A percentile compares a stretch with the other conserved stretches of the same genome.
These are phyloP conservation scores for Cebidichthys violaceus DNA, from an alignment of 2,113 vertebrate species.

Conservation along the genomic window DNA sequence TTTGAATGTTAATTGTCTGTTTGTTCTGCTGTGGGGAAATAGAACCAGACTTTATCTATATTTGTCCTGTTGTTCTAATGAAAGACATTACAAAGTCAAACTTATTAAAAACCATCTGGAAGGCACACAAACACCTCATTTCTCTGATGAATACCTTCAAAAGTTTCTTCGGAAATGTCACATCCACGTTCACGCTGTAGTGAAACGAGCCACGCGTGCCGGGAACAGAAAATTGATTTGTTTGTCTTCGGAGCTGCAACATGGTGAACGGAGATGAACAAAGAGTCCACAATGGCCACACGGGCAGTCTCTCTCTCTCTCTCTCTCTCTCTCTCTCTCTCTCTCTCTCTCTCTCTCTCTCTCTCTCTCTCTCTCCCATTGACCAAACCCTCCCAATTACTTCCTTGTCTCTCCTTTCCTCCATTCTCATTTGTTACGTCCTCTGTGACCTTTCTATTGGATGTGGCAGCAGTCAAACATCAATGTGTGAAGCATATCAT, in stretches of 20 bases:
- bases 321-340: constrained; percentile 35
- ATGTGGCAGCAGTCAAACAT: constrained; percentile 68
- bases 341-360: constrained; percentile 33
- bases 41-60: background rate
- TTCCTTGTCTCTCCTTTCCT: constrained; percentile 55
- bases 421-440: constrained; percentile 69
- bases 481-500: constrained; percentile 52
- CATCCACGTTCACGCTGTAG: background rate
- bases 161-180: constrained; percentile 32
- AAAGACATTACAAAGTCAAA: background rate
- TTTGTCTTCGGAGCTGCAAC: constrained; percentile 8
- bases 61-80: constrained; percentile 1
- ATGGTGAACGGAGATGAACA: constrained; percentile 19
- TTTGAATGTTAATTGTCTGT: background rate
- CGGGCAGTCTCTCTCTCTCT: constrained; percentile 21
- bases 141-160: background rate
- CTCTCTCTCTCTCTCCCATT: constrained; percentile 33
- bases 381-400: constrained; percentile 63
- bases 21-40: background rate
- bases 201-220: constrained; percentile 7
- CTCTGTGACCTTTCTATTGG: constrained; percentile 77
- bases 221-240: constrained; percentile 10
- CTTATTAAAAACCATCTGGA: background rate
- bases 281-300: constrained; percentile 37
- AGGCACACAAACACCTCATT: background rate